Base-by-base conservation (phyloP, 2,888 invertebrate species). In the Lagria hirta region DNA sequence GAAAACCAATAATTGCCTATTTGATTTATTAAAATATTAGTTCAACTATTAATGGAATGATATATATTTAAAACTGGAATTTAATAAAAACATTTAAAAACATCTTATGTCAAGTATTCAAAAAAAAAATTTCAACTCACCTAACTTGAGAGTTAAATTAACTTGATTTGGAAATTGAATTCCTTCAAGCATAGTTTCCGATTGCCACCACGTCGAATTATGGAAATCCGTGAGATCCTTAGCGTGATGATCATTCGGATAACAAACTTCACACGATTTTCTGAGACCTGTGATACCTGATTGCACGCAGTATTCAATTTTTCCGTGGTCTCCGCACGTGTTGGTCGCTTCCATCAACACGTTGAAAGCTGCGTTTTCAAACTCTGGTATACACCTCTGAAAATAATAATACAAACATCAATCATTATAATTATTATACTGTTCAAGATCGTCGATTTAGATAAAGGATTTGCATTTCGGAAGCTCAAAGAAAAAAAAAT, bases 141-240 rank as follows among this genome's bases (percentile, higher is more conserved):
- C 61, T 40, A 66, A 57, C 37, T 58, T 58, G 2, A 66, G 46
- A 0, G 66, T 66, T 14, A 99, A 76, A 72, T 97, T 97, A 57
- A 99, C 96, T 71, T 86, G 86, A 62, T 84, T 86, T 0, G 95
- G 94, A 68, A 87, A 88, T 68, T 94, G 91, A 40, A 95, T 85
- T 14, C 86, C 88, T 64, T 98, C 94, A 62, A 81, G 82, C 94
- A 99, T 96, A 2, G 99, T 98, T 69, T 97, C 95, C 1, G 95
- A 95, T 69, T 96, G 95, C 96, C 96, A 96, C 92, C 93, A 96
- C 1, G 95, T 93, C 54, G 87, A 86, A 68, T 89, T 90, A 68
- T 96, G 91, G 62, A 89, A 79, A 71, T 99, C 98, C 2, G 97
- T 98, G 57, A 98, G 78, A 70, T 81, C 91, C 34, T 78, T 72